Conservation (phyloP, 2,888 invertebrate species). For the Scaptodrosophila latifasciaeformis region DNA sequence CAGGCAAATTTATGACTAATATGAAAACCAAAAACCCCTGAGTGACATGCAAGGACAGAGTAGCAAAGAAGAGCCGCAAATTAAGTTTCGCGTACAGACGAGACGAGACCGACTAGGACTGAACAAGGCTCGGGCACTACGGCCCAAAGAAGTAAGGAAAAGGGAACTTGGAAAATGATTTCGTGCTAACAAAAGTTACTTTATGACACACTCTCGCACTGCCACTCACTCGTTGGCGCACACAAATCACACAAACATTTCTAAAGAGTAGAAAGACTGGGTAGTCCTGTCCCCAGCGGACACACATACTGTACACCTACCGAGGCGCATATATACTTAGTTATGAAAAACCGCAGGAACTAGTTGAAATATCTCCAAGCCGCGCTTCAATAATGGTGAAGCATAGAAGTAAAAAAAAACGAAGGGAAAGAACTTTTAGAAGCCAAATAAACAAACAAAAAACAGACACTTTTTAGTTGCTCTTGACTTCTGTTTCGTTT, state of each 20-base stretch:
- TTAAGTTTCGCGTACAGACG: conserved; percentile 54
- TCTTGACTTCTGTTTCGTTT: conserved; percentile 29
- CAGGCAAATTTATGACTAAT: conserved; percentile 27
- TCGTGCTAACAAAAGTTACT: conserved; percentile 38
- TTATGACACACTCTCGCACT: conserved; percentile 38
- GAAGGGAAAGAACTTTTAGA: no score
- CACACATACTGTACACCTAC: no score
- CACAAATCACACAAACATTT: no score
- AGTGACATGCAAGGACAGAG: conserved; percentile 30
- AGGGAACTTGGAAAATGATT: neutral
- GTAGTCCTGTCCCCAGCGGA: no score
- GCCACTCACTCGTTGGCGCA: no score
- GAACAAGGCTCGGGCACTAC: no score
- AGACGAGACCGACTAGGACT: no score
- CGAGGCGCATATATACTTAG: conserved; percentile 41
- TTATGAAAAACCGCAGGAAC: conserved; percentile 22
- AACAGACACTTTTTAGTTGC: conserved; percentile 43
- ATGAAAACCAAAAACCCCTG: conserved; percentile 3
- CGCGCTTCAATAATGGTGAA: no score
- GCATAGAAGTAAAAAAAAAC: neutral
- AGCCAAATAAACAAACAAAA: neutral
- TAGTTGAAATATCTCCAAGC: neutral
- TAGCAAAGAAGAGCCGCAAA: conserved; percentile 46
- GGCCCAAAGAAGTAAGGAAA: no score
- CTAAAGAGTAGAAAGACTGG: no score